Evolutionary conservation across 2,888 invertebrate genomes (phyloP).

Genomic region (Thymelicus lineola): DNA sequence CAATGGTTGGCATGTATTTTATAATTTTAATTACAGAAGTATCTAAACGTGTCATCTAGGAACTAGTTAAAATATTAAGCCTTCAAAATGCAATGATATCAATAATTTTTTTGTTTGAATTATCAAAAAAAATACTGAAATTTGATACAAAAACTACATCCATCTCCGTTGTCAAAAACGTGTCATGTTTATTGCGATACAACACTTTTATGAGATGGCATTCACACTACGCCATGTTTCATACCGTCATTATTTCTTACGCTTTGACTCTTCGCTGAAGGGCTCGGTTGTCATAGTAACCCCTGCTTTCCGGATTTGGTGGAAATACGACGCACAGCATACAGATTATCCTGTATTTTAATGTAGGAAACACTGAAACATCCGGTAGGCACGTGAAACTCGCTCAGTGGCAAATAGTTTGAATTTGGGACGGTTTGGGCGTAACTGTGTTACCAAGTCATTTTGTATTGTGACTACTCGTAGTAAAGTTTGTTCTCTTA

Average conservation of each 20-base stretch:
- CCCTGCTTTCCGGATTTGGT: conserved; percentile 64
- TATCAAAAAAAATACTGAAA: neutral
- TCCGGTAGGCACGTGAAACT: conserved; percentile 68
- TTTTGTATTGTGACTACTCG: conserved; percentile 60
- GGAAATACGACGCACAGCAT: conserved; percentile 67
- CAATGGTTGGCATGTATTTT: no score
- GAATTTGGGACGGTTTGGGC: conserved; percentile 60
- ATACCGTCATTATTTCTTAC: conserved; percentile 74
- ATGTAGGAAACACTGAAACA: conserved; percentile 57
- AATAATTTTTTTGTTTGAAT: no score
- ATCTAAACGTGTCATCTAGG: no score
- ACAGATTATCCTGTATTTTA: conserved; percentile 47
- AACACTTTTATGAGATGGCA: conserved; percentile 40
- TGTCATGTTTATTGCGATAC: conserved; percentile 17
- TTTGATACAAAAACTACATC: neutral
- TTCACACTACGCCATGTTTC: conserved; percentile 62
- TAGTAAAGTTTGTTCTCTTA: conserved; percentile 2
- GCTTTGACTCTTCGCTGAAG: conserved; percentile 66
- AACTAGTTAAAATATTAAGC: no score
- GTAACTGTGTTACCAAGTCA: conserved; percentile 70
- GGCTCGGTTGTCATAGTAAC: conserved; percentile 69
- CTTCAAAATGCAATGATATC: no score
- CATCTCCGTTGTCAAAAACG: conserved; percentile 7
- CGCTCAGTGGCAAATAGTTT: conserved; percentile 76
- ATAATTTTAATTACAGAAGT: no score